Base-by-base conservation (phyloP, 2,888 invertebrate species). In the Pterobdella sp. region DNA sequence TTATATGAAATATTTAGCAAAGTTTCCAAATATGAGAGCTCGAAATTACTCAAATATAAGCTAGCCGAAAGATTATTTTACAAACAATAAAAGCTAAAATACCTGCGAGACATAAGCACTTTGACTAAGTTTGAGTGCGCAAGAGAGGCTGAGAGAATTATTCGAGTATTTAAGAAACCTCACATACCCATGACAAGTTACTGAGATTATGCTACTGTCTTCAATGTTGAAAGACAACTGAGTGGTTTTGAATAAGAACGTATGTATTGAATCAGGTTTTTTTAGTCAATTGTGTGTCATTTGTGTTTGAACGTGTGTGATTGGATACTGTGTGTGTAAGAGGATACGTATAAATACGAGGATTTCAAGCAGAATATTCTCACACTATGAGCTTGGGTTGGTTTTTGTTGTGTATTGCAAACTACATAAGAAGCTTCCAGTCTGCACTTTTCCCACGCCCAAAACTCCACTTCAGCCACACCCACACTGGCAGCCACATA, bases 121-220 rank as follows among this genome's bases (percentile, higher is more conserved):
- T n/a, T n/a, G n/a, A n/a, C 32, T 34, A 34, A 71, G 52, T 34
- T 71, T 71, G 76, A 90, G 88, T 84, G 90, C 92, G 14, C 91
- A 92, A 85, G 89, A 92, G 76, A 90, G 90, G 34, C 91, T 88
- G 88, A 92, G 90, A 14, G 89, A 88, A 1, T 88, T 89, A 80
- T 92, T 92, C 31, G 89, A 86, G 63, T 90, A 89, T 37, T 90
- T 90, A 84, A 91, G 87, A 77, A 91, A 88, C 77, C 90, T 88
- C 80, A 91, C 90, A 1, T 89, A 87, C 72, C 88, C 88, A 56
- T 86, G 84, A 0, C 88, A 88, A 56, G 86, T 85, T 22, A 91
- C 86, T 31, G 89, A 90, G 1, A 91, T 83, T 73, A 90, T 87
- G n/a, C 90, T 90, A 32, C 87, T 87, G 80, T 92, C 92, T 67